These are phyloP conservation scores for Erythrolamprus reginae DNA, from an alignment of 2,113 vertebrate genomes.

Conservation along the genomic window DNA sequence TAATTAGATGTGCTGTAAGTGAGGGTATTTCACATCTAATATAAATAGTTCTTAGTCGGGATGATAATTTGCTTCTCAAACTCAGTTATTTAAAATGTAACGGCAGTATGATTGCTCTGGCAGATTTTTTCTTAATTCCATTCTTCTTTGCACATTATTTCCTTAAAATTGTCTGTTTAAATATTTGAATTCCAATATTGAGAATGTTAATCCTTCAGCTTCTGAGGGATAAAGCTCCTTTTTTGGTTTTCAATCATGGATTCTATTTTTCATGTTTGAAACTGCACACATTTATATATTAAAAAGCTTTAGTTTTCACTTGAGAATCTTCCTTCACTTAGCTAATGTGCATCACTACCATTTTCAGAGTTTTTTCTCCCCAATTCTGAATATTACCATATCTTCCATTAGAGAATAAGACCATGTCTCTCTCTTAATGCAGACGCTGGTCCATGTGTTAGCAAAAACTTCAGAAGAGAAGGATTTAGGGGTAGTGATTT, in stretches of 20 bases:
- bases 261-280: not conserved
- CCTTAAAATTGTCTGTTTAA: constrained; percentile 2
- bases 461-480: no score
- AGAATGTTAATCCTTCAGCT: not conserved
- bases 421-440: not conserved
- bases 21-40: not conserved
- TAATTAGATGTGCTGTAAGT: not conserved
- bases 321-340: not conserved
- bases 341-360: not conserved
- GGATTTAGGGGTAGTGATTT: no score
- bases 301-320: not conserved
- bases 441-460: not conserved
- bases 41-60: not conserved
- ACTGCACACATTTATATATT: not conserved
- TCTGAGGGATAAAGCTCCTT: not conserved
- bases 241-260: not conserved
- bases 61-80: constrained; percentile 15
- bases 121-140: not conserved
- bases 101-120: constrained; percentile 7
- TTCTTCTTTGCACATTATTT: not conserved
- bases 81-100: not conserved
- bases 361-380: not conserved
- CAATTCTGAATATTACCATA: not conserved
- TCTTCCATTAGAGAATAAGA: not conserved
- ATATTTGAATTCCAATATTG: not conserved